These are phyloP conservation scores for Heliopora coerulea DNA, from an alignment of 92 coral and sea anemone species.

Conservation along the genomic window DNA sequence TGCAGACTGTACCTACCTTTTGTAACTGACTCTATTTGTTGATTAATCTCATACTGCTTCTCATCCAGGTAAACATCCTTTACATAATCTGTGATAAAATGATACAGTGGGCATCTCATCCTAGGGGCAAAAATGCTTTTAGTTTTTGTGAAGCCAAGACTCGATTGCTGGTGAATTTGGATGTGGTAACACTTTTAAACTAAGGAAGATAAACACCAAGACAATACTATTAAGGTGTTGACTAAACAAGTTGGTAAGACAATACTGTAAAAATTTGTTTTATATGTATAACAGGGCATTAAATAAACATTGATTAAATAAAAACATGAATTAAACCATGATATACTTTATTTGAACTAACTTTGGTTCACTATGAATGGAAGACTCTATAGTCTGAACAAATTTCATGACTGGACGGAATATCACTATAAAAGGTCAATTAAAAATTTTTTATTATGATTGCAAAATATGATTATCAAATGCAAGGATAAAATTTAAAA, in stretches of 20 bases:
- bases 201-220: no score
- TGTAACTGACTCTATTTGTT: constrained; percentile 79
- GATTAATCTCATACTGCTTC: constrained; percentile 82
- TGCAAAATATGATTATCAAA: no score
- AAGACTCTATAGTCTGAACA: constrained; percentile 85
- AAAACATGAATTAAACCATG: no score
- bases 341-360: no score
- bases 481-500: no score
- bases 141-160: no score
- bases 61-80: constrained; percentile 89
- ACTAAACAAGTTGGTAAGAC: no score
- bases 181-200: no score
- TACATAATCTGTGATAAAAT: constrained; percentile 93
- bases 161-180: no score
- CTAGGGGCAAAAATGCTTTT: constrained; percentile 46
- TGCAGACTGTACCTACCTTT: constrained; percentile 40
- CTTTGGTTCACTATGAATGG: constrained; percentile 68
- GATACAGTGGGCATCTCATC: constrained; percentile 90
- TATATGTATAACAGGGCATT: not conserved
- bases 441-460: not conserved
- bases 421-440: constrained; percentile 59
- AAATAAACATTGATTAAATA: no score
- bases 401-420: constrained; percentile 92
- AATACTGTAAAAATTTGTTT: no score
- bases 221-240: no score